Conservation (phyloP, 2,888 invertebrate species). For the Theristus sp. region DNA sequence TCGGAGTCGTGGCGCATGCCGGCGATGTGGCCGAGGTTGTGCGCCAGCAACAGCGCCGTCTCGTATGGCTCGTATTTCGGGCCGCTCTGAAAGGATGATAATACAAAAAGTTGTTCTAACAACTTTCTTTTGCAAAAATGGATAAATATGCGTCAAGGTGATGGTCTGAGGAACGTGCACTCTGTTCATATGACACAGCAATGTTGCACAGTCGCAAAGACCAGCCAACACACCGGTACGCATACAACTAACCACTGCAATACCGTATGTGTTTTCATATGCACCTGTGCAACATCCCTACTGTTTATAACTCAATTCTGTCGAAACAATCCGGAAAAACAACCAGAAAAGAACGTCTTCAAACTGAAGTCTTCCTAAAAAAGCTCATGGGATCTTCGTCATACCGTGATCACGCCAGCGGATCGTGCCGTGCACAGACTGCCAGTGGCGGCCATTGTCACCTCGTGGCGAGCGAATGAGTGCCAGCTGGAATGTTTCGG, state of each 20-base stretch:
- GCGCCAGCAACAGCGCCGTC: slow-evolving; percentile 84
- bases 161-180: neutral
- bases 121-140: too few species aligned
- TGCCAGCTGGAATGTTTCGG: slow-evolving; percentile 50
- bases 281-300: too few species aligned
- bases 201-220: slow-evolving; percentile 2
- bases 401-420: slow-evolving; percentile 67
- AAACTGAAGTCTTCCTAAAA: too few species aligned
- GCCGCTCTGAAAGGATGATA: slow-evolving; percentile 48
- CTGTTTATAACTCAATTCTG: too few species aligned
- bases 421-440: slow-evolving; percentile 81
- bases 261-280: too few species aligned
- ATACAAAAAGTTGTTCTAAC: too few species aligned
- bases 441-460: slow-evolving; percentile 78
- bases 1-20: slow-evolving; percentile 70
- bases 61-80: slow-evolving; percentile 71
- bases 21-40: slow-evolving; percentile 93
- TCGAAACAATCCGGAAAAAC: too few species aligned
- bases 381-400: too few species aligned
- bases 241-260: too few species aligned
- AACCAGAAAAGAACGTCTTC: too few species aligned
- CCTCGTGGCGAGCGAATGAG: slow-evolving; percentile 66
- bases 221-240: too few species aligned
- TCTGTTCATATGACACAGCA: neutral
- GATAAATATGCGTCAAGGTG: too few species aligned